phyloP scores from a whole-genome alignment of 2,113 vertebrate genomes.

The Anser cygnoides region DNA sequence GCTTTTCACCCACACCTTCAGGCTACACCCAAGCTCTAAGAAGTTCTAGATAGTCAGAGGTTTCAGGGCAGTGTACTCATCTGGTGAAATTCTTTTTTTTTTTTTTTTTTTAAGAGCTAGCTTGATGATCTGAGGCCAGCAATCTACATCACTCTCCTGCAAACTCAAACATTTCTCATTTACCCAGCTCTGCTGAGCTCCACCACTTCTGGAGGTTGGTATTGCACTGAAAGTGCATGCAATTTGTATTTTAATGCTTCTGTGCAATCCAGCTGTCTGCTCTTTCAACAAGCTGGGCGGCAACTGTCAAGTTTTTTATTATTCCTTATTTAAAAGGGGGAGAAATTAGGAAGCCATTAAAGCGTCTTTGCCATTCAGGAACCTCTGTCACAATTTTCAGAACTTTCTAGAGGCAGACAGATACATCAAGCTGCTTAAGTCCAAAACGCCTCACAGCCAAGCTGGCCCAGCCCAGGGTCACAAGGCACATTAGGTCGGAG shows the following conservation, averaged over 20 bases:
- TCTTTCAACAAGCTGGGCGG: background rate
- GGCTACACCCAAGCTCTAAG: background rate
- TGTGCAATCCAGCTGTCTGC: background rate
- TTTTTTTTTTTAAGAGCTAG: background rate
- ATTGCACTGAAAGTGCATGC: accelerated
- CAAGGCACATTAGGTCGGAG: background rate
- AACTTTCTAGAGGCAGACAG: background rate
- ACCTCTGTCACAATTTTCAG: background rate
- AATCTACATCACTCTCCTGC: background rate
- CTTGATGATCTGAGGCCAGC: too few species aligned
- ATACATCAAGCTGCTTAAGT: background rate
- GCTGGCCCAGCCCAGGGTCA: background rate
- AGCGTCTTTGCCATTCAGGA: background rate
- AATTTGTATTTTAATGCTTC: background rate
- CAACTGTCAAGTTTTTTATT: background rate
- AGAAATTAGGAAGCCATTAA: background rate
- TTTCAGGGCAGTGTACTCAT: background rate
- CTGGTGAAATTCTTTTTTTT: background rate
- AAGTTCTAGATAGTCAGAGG: background rate
- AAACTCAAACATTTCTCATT: background rate
- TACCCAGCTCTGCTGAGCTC: background rate
- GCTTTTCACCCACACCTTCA: background rate
- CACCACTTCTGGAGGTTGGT: background rate
- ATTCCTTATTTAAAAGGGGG: background rate
- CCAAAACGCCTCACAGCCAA: accelerated